Base-by-base conservation (phyloP, 2,113 vertebrate species). In the Phyllostomus discolor region DNA sequence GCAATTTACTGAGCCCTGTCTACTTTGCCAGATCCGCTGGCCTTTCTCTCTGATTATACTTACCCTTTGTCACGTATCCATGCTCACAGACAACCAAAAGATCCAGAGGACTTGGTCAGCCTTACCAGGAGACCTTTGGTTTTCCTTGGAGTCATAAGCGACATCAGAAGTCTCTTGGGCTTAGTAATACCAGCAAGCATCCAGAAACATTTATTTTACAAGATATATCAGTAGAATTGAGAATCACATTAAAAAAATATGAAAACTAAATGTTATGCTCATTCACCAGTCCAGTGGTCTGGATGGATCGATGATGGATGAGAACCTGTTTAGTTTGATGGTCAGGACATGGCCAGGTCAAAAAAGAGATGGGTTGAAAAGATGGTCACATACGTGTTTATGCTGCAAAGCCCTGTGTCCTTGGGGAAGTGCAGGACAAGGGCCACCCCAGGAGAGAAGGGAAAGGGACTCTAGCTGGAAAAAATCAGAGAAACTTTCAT, bases 61-160 rank as follows among this genome's bases (percentile, higher is more conserved):
- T 24, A 91, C 78, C 48, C 22, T 33, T 38, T 78, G n/a, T 41
- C 22, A 22, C 35, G 19, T 95, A 69, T 85, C 81, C 73, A 64
- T 57, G 88, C 59, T 79, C 75, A 85, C 46, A 82, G 70, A 64
- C 83, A 91, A 66, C 57, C 33, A 8, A 41, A 41, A 86, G 54
- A 50, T 82, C 17, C 16, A n/a, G 59, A 82, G 69, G 69, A 90
- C 11, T 76, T 38, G 19, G 75, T 70, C 79, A 95, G 62, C 84
- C 52, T 88, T 38, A 26, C 48, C 48, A 38, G 66, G 54, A 54
- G 57, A 72, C 35, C 10, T 85, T 81, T 57, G 59, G 20, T 83
- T 94, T 92, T 94, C 81, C 48, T 67, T 0, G 92, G 93, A 94
- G 66, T 97, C 88, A 79, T 48, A 17, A 75, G 59, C 88, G 52